Conservation (phyloP, 1,140 invertebrate species). For the Holotrichia oblita region DNA sequence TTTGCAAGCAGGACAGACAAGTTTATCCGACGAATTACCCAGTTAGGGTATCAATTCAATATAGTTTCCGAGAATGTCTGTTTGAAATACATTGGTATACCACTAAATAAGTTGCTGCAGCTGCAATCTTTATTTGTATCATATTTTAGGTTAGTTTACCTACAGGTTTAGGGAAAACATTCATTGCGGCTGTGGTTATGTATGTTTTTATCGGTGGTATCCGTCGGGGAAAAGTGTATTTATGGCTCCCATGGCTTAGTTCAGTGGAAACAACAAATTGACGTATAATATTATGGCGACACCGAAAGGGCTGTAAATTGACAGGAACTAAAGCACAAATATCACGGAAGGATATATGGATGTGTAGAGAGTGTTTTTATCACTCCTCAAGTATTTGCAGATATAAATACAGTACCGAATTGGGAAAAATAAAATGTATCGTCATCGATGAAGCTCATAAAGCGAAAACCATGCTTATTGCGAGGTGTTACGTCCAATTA, state of each 20-base stretch:
- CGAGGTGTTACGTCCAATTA: constrained; percentile 79
- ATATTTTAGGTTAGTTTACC: constrained; percentile 68
- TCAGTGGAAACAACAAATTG: constrained; percentile 92
- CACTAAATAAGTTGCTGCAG: constrained; percentile 54
- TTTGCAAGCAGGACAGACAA: constrained; percentile 74
- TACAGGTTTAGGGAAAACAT: constrained; percentile 91
- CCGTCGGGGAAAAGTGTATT: constrained; percentile 89
- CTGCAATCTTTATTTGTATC: not conserved
- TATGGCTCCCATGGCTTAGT: constrained; percentile 93
- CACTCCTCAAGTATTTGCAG: constrained; percentile 93
- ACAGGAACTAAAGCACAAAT: constrained; percentile 68
- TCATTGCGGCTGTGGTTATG: constrained; percentile 96
- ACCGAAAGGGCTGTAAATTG: constrained; percentile 79
- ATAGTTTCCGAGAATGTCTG: constrained; percentile 83
- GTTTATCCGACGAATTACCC: constrained; percentile 94
- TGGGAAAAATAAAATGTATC: constrained; percentile 76
- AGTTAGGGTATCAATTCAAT: constrained; percentile 86
- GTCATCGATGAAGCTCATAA: constrained; percentile 96
- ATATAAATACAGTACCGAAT: constrained; percentile 79
- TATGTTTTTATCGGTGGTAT: constrained; percentile 94
- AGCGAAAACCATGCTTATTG: constrained; percentile 92
- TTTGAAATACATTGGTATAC: constrained; percentile 90
- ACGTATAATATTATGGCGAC: constrained; percentile 93
- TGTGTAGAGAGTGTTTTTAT: constrained; percentile 86
- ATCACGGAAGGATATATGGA: constrained; percentile 73